Conservation (phyloP, 2,797 vertebrate species). For the Rachycentron canadum region DNA sequence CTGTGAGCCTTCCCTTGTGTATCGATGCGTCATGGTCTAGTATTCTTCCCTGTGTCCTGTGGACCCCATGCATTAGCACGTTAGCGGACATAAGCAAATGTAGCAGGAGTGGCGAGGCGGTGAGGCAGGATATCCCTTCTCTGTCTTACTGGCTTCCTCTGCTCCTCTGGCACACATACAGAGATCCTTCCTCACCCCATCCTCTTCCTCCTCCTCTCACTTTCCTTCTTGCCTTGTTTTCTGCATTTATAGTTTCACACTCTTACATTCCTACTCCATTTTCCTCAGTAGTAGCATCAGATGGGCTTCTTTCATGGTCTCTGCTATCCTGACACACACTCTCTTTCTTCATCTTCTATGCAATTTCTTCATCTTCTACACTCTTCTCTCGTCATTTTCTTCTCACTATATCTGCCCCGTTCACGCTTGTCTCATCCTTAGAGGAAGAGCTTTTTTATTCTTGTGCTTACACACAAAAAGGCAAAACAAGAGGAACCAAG, state of each 20-base stretch:
- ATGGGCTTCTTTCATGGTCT: not conserved
- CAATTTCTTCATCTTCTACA: constrained; percentile 33
- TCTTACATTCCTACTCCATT: constrained; percentile 1
- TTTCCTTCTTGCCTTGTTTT: constrained; percentile 46
- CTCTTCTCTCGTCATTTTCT: constrained; percentile 8
- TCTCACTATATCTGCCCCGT: constrained; percentile 11
- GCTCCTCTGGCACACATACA: constrained; percentile 61
- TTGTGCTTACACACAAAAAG: constrained; percentile 25
- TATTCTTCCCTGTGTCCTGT: constrained; percentile 70
- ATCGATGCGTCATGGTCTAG: constrained; percentile 65
- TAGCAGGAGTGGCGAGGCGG: constrained; percentile 51
- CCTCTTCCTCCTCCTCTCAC: constrained; percentile 52
- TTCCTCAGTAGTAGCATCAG: not conserved
- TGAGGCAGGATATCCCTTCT: constrained; percentile 82
- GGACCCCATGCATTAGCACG: constrained; percentile 42
- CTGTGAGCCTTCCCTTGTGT: constrained; percentile 42
- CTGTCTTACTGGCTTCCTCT: constrained; percentile 82
- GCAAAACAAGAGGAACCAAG: constrained; percentile 50
- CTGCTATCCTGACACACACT: not conserved
- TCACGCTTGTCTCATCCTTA: constrained; percentile 41
- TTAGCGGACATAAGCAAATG: constrained; percentile 60
- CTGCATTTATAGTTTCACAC: constrained; percentile 23
- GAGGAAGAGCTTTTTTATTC: constrained; percentile 18
- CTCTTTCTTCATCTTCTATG: not conserved
- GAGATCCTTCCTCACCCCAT: constrained; percentile 68